Conservation (phyloP, 2,797 vertebrate species). For the Amblyraja radiata region DNA sequence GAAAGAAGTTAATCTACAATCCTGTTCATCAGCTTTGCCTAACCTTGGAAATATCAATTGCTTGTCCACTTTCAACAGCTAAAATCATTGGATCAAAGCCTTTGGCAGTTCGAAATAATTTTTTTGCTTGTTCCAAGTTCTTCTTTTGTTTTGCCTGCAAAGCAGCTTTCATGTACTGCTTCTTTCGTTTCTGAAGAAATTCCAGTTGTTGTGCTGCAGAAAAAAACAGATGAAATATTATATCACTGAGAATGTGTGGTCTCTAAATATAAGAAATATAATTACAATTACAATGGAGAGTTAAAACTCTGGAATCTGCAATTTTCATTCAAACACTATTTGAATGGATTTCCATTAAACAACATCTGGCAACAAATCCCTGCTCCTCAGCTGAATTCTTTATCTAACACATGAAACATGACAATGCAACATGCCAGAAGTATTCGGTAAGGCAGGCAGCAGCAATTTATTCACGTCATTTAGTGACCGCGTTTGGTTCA, state of each 20-base stretch:
- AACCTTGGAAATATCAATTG: slow-evolving; percentile 76
- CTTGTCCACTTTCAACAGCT: slow-evolving; percentile 65
- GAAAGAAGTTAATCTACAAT: not conserved
- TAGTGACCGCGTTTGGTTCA: not conserved
- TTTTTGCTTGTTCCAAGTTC: slow-evolving; percentile 80
- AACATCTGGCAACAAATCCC: not conserved
- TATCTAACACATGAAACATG: not conserved
- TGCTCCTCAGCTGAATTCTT: not conserved
- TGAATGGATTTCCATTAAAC: not conserved
- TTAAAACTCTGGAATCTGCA: not conserved
- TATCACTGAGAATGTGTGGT: not conserved
- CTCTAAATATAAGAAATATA: not conserved
- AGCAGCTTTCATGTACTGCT: slow-evolving; percentile 83
- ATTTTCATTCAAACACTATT: not conserved
- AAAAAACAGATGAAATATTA: not conserved
- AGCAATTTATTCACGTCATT: not conserved
- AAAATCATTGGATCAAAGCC: slow-evolving; percentile 71
- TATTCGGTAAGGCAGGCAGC: not conserved
- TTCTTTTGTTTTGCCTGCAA: slow-evolving; percentile 83
- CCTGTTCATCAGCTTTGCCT: not conserved
- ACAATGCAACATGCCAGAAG: too few relatives aligned
- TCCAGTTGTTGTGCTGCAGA: slow-evolving; percentile 70
- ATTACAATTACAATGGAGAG: not conserved
- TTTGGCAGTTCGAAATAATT: slow-evolving; percentile 74
- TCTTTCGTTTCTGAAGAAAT: slow-evolving; percentile 77